Base-by-base conservation (phyloP, 2,797 vertebrate species). In the Premnoplex brunnescens region DNA sequence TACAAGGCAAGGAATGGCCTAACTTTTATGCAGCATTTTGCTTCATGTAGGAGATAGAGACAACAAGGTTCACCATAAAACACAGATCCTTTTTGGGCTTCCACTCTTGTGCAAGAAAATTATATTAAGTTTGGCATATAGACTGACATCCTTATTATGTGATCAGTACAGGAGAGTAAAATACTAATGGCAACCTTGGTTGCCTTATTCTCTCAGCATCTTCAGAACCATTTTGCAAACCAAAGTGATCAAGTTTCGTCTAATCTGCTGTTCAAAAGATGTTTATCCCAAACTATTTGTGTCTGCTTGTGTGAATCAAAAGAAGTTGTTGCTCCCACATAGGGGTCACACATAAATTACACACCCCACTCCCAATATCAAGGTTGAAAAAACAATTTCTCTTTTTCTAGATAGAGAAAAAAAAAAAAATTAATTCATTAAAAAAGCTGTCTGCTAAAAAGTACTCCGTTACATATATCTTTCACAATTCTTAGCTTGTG, bases 291-390 rank as follows among this genome's bases (percentile, higher is more conserved):
- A 87, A 49, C 3, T 6, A 14, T 36, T 58, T 1, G 0, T 41
- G 8, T 27, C 43, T 75, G 8, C n/a, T 44, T 30, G 12, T 0
- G 0, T 8, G 76, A 73, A 67, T 21, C 26, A 56, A 34, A 49
- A 76, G 26, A 52, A 67, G 10, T 9, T 59, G 7, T 37, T 83
- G 12, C 19, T 2, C 0, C 5, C 2, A 27, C 17, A 30, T 3
- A n/a, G 5, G 7, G 7, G 7, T 10, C 14, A 63, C 10, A 23
- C 0, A 0, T 66, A 56, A 75, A 48, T 48, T 77, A 48, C 16
- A 22, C 21, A 63, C 27, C 32, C 5, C 28, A 23, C 8, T 78
- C 41, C 30, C 27, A 75, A 13, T 4, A 32, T 28, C 62, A 58
- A 68, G 27, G 58, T 3, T 51, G 18, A 89, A 81, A 91, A 91